Conservation (phyloP, 2,113 vertebrate genomes). For the Lophura nycthemera region DNA sequence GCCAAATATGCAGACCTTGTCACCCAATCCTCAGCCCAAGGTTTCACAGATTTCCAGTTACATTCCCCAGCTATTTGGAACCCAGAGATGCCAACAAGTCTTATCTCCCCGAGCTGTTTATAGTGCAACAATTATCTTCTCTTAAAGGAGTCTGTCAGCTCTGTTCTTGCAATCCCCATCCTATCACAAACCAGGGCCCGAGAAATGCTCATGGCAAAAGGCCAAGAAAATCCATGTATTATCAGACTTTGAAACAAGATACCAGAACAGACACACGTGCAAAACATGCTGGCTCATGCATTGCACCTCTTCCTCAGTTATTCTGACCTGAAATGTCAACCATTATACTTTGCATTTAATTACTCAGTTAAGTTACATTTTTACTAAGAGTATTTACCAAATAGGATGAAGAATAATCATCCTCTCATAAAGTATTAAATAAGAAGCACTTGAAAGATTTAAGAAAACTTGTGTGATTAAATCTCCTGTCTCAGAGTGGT, state of each 20-base stretch:
- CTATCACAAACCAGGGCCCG: not conserved
- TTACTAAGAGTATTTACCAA: not conserved
- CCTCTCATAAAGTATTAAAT: not conserved
- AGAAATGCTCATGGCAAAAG: not conserved
- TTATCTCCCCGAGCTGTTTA: not conserved
- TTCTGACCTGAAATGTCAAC: not conserved
- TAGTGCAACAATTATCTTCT: not conserved
- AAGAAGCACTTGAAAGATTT: not conserved
- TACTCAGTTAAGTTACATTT: not conserved
- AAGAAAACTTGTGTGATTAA: not conserved
- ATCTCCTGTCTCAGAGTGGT: not conserved
- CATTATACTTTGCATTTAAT: not conserved
- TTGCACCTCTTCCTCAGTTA: not conserved
- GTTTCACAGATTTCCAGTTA: not conserved
- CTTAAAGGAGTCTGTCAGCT: not conserved
- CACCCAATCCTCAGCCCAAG: not conserved
- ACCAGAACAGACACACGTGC: not conserved
- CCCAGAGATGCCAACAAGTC: not conserved
- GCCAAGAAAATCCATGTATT: not conserved
- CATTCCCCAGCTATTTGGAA: not conserved
- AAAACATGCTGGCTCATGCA: not conserved
- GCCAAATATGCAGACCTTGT: not conserved
- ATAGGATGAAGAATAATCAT: not conserved
- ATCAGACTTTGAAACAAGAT: not conserved
- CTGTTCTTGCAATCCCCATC: fast-evolving